Conservation (phyloP, 2,113 vertebrate genomes). For the Chaetorhynchus papuensis region DNA sequence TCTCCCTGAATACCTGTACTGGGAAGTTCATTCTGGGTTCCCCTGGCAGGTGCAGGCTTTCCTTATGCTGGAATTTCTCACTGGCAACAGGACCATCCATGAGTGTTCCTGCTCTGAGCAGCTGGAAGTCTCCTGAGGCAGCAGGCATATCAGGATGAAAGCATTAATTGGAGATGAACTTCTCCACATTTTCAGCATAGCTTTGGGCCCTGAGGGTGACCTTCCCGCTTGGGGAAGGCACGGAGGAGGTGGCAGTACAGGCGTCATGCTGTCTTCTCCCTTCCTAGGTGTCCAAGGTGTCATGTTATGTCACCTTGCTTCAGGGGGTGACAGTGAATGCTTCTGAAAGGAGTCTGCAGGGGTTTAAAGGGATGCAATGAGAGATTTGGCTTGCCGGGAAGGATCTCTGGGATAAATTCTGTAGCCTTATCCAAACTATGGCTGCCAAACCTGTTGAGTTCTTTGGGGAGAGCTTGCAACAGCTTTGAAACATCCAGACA, state of each 20-base stretch:
- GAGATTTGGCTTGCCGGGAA: not conserved
- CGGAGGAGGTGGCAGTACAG: not conserved
- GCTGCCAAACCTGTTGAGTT: not conserved
- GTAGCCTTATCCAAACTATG: not conserved
- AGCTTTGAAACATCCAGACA: not conserved
- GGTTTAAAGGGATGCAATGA: not conserved
- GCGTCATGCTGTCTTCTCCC: not conserved
- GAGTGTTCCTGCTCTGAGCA: not conserved
- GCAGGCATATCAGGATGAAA: not conserved
- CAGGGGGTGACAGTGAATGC: not conserved
- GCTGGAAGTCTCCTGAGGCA: not conserved
- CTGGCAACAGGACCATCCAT: not conserved
- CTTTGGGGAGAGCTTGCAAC: not conserved
- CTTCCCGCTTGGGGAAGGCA: accelerated
- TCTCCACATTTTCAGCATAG: not conserved
- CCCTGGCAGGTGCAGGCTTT: not conserved
- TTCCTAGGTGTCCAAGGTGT: not conserved
- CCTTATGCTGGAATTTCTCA: not conserved
- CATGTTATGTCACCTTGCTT: not conserved
- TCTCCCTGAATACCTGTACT: not conserved
- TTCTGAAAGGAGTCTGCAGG: not conserved
- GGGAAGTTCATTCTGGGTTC: not conserved
- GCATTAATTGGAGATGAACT: not conserved
- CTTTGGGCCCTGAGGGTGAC: not conserved
- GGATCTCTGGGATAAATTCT: not conserved